Evolutionary conservation across 2,113 vertebrate genomes (phyloP).

Genomic region (Clarias magur): DNA sequence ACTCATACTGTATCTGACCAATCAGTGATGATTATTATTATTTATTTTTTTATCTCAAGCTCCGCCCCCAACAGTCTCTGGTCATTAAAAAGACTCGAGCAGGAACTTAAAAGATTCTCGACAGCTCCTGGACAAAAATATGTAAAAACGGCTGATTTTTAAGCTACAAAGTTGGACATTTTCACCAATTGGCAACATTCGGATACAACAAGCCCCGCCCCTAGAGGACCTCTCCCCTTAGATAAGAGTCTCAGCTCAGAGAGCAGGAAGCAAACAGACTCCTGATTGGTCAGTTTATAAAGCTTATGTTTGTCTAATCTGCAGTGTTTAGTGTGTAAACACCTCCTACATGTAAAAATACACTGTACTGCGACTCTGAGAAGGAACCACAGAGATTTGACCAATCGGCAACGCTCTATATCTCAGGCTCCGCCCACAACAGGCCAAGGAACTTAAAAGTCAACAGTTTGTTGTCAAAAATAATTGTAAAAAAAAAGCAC

Average conservation of each 20-base stretch:
- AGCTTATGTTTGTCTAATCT: background rate
- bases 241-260: background rate
- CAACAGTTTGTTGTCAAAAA: background rate
- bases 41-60: background rate
- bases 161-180: background rate
- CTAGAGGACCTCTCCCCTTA: background rate
- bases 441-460: background rate
- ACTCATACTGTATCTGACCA: background rate
- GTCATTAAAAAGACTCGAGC: background rate
- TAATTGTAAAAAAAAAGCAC: background rate
- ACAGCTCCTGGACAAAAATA: too few relatives aligned
- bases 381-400: background rate
- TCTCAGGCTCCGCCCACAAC: background rate
- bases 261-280: background rate
- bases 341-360: too few relatives aligned
- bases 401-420: background rate
- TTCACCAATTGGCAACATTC: background rate
- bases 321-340: background rate
- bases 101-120: background rate
- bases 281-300: background rate
- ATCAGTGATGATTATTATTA: too few relatives aligned
- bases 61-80: background rate
- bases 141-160: background rate
- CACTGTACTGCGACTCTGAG: too few relatives aligned
- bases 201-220: background rate